Conservation (phyloP, 1,140 invertebrate genomes). For the Sminthurides bifidus region DNA sequence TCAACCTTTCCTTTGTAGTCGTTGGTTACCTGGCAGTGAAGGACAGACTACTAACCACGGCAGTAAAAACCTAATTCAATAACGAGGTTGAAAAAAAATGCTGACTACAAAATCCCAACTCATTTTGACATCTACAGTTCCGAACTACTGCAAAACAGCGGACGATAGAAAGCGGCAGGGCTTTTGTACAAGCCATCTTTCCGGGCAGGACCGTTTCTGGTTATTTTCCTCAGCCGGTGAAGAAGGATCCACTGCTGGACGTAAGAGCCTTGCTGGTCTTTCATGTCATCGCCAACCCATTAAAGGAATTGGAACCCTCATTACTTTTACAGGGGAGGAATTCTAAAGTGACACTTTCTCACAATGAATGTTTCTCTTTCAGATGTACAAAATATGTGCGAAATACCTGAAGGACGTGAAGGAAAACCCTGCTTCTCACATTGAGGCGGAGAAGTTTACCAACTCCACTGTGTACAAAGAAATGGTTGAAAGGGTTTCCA, state of each 20-base stretch:
- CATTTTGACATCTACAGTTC: conserved; percentile 42
- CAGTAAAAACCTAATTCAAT: no score
- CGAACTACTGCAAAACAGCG: conserved; percentile 60
- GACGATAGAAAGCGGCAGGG: conserved; percentile 55
- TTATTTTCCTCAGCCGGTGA: conserved; percentile 47
- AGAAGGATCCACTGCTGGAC: conserved; percentile 55
- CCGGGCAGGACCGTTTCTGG: conserved; percentile 45
- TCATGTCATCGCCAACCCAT: neutral
- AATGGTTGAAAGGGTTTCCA: conserved; percentile 47
- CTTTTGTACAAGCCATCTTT: conserved; percentile 60
- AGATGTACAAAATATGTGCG: conserved; percentile 69
- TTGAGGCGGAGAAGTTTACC: conserved; percentile 51
- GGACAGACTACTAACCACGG: no score
- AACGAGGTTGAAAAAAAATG: no score
- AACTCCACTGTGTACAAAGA: conserved; percentile 46
- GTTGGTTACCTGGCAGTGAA: no score
- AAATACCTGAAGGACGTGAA: conserved; percentile 61
- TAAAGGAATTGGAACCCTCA: no score
- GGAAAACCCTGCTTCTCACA: conserved; percentile 53
- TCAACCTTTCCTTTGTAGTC: no score
- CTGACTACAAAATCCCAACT: neutral
- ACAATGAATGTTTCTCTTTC: neutral
- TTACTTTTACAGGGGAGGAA: neutral
- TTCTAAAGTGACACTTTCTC: neutral
- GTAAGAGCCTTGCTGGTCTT: conserved; percentile 43